Evolutionary conservation across 2,888 invertebrate genomes (phyloP), one percentile per base, ranked within the genome.

Genomic region (Mellilla xanthometata): DNA sequence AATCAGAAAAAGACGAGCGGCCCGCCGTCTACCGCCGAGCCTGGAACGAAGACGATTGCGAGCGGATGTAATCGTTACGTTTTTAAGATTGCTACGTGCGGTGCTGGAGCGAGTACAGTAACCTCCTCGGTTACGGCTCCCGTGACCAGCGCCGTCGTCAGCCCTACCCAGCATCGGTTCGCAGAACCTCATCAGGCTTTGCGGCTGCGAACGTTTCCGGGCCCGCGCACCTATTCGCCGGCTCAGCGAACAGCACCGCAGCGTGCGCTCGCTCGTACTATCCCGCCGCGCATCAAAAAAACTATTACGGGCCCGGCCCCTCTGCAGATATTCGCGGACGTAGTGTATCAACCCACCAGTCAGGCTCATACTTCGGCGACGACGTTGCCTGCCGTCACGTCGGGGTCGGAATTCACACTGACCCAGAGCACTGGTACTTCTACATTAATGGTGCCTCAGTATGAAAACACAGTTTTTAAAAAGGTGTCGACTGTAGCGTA

Each of bases 401-500:
- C 32, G 8, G 24, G 30, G 4, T 10, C 32, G 8, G 24, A 26
- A 1, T 29, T 33, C 12, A 38, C 38, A 1, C 28, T 32, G 2
- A 33, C 38, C 26, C 47, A 48, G 2, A 15, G 15, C 8, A 8
- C 28, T 9, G 36, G 41, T 0, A 32, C 3, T n/a, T 36, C 46
- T 2, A 46, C 49, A 3, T 29, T 53, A 24, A 35, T 51, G 34
- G 47, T 47, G 36, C 49, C 54, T 2, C 52, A 57, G 33, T 53
- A 53, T 32, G 55, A 57, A 30, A 46, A 49, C 4, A 48, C 51
- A 1, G 43, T 53, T 10, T 53, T 51, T 27, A 53, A 51, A 33
- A 49, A 52, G 22, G 36, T 52, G 24, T 41, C 48, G n/a, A 40
- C 42, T 4, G 19, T 43, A 2, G 44, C 44, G 5, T 34, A 42